A percentile compares a stretch with the other conserved stretches of the same genome.
Conservation (phyloP, 2,888 invertebrate species). For the Noctua pronuba region DNA sequence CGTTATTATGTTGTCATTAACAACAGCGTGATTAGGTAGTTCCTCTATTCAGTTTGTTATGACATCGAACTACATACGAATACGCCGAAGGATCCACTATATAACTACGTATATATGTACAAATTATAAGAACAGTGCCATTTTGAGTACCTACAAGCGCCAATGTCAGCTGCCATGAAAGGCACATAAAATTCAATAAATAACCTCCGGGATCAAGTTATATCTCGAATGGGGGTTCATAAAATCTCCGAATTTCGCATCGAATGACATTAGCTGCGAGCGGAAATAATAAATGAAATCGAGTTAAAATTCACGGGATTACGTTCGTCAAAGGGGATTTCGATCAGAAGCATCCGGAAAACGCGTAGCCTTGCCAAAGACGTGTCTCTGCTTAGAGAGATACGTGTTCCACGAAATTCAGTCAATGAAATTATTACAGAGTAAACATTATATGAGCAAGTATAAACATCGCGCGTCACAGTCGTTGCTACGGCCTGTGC, state of each 20-base stretch:
- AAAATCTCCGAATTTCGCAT: slow-evolving; percentile 64
- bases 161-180: slow-evolving; percentile 32
- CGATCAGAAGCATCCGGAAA: slow-evolving; percentile 55
- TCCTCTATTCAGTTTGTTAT: slow-evolving; percentile 2
- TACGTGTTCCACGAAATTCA: slow-evolving; percentile 78
- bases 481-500: slow-evolving; percentile 81
- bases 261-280: slow-evolving; percentile 60
- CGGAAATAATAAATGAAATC: slow-evolving; percentile 42
- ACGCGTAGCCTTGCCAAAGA: slow-evolving; percentile 53
- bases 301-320: slow-evolving; percentile 64
- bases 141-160: slow-evolving; percentile 20
- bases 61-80: slow-evolving; percentile 3
- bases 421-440: slow-evolving; percentile 87
- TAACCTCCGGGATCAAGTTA: slow-evolving; percentile 51
- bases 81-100: neutral
- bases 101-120: slow-evolving; percentile 7
- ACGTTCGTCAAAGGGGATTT: slow-evolving; percentile 55
- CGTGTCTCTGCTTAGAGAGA: slow-evolving; percentile 58
- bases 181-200: slow-evolving; percentile 58
- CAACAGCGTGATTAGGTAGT: slow-evolving; percentile 3
- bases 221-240: slow-evolving; percentile 51
- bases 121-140: slow-evolving; percentile 21
- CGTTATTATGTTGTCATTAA: slow-evolving; percentile 1
- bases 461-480: slow-evolving; percentile 84
- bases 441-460: slow-evolving; percentile 84